Evolutionary conservation across 1,140 invertebrate species (phyloP), one percentile per base, ranked within the genome.

Genomic region (Drosophila parvula): DNA sequence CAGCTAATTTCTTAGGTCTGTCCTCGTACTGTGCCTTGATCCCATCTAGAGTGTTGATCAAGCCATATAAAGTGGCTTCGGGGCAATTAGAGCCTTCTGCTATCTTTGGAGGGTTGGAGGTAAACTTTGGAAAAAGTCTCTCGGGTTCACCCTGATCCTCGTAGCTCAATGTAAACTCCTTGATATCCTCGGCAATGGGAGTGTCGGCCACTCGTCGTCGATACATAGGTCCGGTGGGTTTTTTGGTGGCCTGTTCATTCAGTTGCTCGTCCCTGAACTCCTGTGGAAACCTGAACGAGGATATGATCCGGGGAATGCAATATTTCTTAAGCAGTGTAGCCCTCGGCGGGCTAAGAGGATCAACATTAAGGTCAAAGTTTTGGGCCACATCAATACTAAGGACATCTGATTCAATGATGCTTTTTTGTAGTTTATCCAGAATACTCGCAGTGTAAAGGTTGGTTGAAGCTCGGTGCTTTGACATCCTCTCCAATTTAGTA

Each of bases 211-310:
- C 2, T 3, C 62, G 75, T 11, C 73, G 53, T n/a, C 12, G 68
- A 11, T 4, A 60, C 6, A n/a, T 34, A 60, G 16, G 18, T 9
- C 28, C 6, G 45, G 34, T 10, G 10, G 10, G 0, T 36, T 51
- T 64, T 8, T 40, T 60, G 8, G 16, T 18, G 6, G 41, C 12
- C 30, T 44, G n/a, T 8, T 67, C 70, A 0, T 68, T 63, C 0
- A 18, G 5, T 14, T 60, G 57, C 1, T 84, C 82, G 9, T 45
- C 18, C 2, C 27, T 50, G 5, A 90, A 78, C 43, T 91, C 90
- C 5, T 38, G 12, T 3, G 90, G 90, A 18, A 91, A 89, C 57
- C 85, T 91, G 5, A 85, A 85, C 7, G 90, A 91, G 10, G 90
- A 89, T 16, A 91, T 38, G 1, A 91, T 63, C 0, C 76, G 70